Conservation (phyloP, 2,113 vertebrate genomes). For the Pelvicachromis taeniatus region DNA sequence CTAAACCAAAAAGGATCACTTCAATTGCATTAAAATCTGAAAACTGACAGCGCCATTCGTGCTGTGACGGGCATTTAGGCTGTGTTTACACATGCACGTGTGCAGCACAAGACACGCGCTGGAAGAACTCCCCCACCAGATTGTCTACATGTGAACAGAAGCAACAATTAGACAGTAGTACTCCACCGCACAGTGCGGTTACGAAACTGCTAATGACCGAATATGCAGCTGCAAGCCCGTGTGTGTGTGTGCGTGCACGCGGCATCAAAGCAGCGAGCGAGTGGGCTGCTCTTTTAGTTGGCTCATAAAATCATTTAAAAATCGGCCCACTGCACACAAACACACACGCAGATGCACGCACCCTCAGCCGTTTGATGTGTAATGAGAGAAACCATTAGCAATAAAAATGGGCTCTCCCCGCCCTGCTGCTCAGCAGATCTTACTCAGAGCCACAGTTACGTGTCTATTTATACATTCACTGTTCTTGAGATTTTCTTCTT, state of each 20-base stretch:
- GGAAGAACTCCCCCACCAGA: background rate
- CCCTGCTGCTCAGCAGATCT: constrained; percentile 53
- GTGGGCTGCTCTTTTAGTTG: constrained; percentile 42
- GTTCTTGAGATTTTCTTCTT: constrained; percentile 39
- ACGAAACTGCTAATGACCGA: constrained; percentile 1
- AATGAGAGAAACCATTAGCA: constrained; percentile 69
- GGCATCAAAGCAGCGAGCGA: constrained; percentile 18
- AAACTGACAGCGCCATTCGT: constrained; percentile 3
- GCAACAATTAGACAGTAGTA: constrained; percentile 5
- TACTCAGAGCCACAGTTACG: constrained; percentile 50
- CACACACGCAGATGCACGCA: background rate
- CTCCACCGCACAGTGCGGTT: background rate
- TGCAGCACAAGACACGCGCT: background rate
- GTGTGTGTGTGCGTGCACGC: background rate
- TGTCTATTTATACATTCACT: constrained; percentile 67
- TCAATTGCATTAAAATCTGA: constrained; percentile 29
- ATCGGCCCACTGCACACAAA: constrained; percentile 9
- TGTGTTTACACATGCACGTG: constrained; percentile 1
- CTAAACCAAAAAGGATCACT: constrained; percentile 35
- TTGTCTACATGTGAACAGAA: background rate
- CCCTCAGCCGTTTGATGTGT: constrained; percentile 61
- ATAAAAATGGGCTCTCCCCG: constrained; percentile 59
- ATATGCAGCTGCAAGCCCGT: background rate
- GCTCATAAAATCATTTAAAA: constrained; percentile 55
- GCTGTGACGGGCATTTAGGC: background rate